Evolutionary conservation across 2,888 invertebrate species (phyloP).

Genomic region (Xestia c-nigrum): DNA sequence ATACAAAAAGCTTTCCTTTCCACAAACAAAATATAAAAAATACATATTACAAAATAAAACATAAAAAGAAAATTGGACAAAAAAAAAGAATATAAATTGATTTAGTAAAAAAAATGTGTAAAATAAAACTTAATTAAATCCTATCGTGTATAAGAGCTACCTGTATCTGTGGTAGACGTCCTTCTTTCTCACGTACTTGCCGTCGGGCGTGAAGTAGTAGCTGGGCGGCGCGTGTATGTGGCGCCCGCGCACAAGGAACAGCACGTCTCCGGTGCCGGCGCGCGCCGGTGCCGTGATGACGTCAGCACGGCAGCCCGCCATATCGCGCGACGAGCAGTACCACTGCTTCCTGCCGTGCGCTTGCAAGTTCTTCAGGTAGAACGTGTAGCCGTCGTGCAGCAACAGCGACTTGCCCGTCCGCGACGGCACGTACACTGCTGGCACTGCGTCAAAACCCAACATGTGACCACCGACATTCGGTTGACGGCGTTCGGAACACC

Average conservation of each 20-base stretch:
- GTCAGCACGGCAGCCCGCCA: slow-evolving; percentile 88
- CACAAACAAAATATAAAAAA: slow-evolving; percentile 45
- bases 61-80: slow-evolving; percentile 7
- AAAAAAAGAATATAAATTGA: slow-evolving; percentile 42
- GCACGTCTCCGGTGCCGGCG: slow-evolving; percentile 81
- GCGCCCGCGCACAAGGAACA: slow-evolving; percentile 85
- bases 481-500: slow-evolving; percentile 52
- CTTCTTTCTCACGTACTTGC: slow-evolving; percentile 87
- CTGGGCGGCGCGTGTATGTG: slow-evolving; percentile 87
- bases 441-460: slow-evolving; percentile 78
- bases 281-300: slow-evolving; percentile 86
- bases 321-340: slow-evolving; percentile 88
- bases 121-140: slow-evolving; percentile 32
- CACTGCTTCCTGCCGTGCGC: slow-evolving; percentile 88
- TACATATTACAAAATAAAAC: slow-evolving; percentile 46
- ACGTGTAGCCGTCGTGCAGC: slow-evolving; percentile 87
- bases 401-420: slow-evolving; percentile 87
- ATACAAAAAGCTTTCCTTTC: slow-evolving; percentile 41
- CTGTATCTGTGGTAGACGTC: slow-evolving; percentile 87
- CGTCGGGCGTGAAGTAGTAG: slow-evolving; percentile 87
- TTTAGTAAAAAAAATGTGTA: slow-evolving; percentile 52
- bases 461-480: slow-evolving; percentile 70
- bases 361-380: slow-evolving; percentile 88
- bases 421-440: slow-evolving; percentile 89
- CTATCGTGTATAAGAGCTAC: slow-evolving; percentile 72